phyloP scores from a whole-genome alignment of 2,113 vertebrate species.

The Opisthocomus hoazin region DNA sequence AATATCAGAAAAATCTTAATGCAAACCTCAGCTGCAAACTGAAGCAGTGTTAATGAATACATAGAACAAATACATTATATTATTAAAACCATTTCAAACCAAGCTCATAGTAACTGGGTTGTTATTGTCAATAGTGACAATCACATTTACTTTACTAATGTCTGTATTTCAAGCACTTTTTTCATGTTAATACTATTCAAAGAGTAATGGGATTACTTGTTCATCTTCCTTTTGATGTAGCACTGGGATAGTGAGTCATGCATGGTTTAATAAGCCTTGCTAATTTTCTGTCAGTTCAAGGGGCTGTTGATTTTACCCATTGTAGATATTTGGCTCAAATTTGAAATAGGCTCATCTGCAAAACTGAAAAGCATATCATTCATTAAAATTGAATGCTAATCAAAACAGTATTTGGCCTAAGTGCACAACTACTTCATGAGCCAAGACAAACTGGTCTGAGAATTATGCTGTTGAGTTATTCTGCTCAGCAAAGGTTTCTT shows the following conservation, averaged over 20 bases:
- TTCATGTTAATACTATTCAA: background rate
- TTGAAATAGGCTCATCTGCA: background rate
- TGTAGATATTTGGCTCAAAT: background rate
- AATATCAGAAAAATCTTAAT: background rate
- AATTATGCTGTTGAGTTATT: background rate
- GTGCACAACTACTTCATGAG: background rate
- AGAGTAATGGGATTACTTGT: background rate
- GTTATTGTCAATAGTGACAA: background rate
- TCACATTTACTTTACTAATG: background rate
- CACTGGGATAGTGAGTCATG: background rate
- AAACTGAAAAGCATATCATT: background rate
- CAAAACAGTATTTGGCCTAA: background rate
- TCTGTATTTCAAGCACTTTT: background rate
- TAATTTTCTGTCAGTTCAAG: conserved; percentile 9
- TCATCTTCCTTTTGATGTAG: background rate
- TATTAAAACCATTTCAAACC: background rate
- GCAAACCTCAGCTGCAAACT: background rate
- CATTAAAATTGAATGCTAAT: background rate
- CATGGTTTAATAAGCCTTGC: background rate
- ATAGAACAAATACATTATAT: background rate
- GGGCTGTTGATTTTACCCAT: background rate
- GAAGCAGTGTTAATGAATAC: background rate
- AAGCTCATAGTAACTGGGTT: background rate
- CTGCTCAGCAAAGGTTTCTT: background rate
- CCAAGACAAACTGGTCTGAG: background rate